Evolutionary conservation across 2,888 invertebrate genomes (phyloP).

Genomic region (Masnerella sp.): DNA sequence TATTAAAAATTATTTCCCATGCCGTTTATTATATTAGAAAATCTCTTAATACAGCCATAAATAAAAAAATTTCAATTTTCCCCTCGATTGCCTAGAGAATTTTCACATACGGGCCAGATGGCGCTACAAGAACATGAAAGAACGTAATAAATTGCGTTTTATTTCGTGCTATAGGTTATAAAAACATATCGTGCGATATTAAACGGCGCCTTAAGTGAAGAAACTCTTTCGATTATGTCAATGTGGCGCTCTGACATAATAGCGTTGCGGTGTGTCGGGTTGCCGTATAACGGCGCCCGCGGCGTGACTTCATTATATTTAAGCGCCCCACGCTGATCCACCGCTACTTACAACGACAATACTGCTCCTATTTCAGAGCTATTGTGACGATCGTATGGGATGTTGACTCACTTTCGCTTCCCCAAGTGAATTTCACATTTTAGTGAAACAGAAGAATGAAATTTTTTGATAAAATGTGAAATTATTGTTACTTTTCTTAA

Average conservation of each 20-base stretch:
- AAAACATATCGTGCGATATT: conserved; percentile 1
- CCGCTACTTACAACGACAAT: conserved; percentile 19
- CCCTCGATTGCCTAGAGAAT: no score
- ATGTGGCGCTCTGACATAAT: conserved; percentile 35
- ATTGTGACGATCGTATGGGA: conserved; percentile 9
- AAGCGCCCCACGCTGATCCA: conserved; percentile 30
- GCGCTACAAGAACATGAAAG: no score
- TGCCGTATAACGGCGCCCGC: conserved; percentile 49
- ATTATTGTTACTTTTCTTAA: no score
- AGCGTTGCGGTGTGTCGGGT: conserved; percentile 43
- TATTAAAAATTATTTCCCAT: no score
- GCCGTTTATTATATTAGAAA: no score
- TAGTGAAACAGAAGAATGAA: no score
- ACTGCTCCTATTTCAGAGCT: conserved; percentile 18
- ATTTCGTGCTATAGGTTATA: background rate
- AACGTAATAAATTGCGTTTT: no score
- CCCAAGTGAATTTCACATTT: background rate
- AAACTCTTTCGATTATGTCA: conserved; percentile 26
- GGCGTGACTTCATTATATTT: conserved; percentile 33
- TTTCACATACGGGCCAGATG: no score
- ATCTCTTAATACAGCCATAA: no score
- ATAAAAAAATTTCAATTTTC: no score
- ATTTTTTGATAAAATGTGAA: no score
- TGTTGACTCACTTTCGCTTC: background rate
- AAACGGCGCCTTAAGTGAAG: conserved; percentile 11